Percentiles rank a stretch among this genome's conserved stretches.
These are phyloP conservation scores for Melanostoma mellinum DNA, from an alignment of 2,888 invertebrate genomes.

Conservation along the genomic window DNA sequence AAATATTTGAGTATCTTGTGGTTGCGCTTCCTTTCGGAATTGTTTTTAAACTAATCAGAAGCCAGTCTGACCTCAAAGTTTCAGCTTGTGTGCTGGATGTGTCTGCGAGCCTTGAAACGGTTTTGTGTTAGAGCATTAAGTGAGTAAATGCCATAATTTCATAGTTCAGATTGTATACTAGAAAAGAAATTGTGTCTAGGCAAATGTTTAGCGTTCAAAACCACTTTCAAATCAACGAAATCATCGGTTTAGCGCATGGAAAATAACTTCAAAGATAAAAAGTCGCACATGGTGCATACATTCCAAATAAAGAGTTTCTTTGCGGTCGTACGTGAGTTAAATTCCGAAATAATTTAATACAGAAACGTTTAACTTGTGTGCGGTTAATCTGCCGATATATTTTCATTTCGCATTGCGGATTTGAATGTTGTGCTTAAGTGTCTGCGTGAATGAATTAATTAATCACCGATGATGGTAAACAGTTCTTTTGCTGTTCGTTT, in stretches of 20 bases:
- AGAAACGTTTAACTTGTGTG: conserved; percentile 4
- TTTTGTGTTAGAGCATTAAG: too few relatives aligned
- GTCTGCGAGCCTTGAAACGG: too few relatives aligned
- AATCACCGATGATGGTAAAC: conserved; percentile 24
- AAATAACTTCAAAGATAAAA: conserved; percentile 48
- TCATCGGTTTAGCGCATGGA: conserved; percentile 34
- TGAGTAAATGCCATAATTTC: too few relatives aligned
- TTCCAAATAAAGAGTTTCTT: conserved; percentile 71
- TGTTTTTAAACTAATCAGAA: too few relatives aligned
- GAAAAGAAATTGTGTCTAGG: background rate
- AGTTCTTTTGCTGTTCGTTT: background rate
- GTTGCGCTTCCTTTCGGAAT: too few relatives aligned
- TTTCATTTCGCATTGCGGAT: conserved; percentile 22
- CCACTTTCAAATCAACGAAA: conserved; percentile 35
- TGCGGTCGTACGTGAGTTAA: conserved; percentile 66
- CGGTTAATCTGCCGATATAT: conserved; percentile 19
- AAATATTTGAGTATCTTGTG: background rate
- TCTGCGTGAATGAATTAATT: conserved; percentile 14
- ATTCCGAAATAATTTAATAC: conserved; percentile 47
- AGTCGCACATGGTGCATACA: conserved; percentile 66
- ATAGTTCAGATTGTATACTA: background rate
- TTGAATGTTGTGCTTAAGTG: conserved; percentile 15
- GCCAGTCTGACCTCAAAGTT: background rate
- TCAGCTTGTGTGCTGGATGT: background rate
- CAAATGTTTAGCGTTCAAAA: conserved; percentile 2